Evolutionary conservation across 2,888 invertebrate genomes (phyloP).

Genomic region (Argyresthia albistria): DNA sequence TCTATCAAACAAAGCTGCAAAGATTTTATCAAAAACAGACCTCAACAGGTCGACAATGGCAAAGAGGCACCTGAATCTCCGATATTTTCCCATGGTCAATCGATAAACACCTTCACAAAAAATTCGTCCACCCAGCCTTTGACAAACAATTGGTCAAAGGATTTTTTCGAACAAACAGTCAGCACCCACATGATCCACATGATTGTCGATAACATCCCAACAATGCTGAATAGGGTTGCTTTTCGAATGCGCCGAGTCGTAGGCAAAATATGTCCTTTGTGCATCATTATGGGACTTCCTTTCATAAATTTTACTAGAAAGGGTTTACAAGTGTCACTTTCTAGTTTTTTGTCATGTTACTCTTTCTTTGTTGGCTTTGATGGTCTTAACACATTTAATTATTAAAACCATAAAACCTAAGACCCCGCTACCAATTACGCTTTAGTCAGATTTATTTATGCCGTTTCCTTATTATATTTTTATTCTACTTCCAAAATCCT

Average conservation of each 20-base stretch:
- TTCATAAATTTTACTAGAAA: slow-evolving; percentile 64
- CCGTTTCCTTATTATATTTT: too few species aligned
- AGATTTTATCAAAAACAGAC: slow-evolving; percentile 41
- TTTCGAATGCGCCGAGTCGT: slow-evolving; percentile 24
- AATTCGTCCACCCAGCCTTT: slow-evolving; percentile 48
- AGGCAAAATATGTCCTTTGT: slow-evolving; percentile 64
- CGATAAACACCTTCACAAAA: slow-evolving; percentile 65
- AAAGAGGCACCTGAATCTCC: slow-evolving; percentile 58
- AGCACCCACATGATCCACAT: slow-evolving; percentile 50
- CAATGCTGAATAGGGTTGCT: slow-evolving; percentile 53
- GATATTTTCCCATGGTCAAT: slow-evolving; percentile 71
- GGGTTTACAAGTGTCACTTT: slow-evolving; percentile 67
- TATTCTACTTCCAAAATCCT: too few species aligned
- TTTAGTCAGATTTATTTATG: too few species aligned
- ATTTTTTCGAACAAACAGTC: slow-evolving; percentile 56
- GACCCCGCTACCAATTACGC: too few species aligned
- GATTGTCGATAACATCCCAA: slow-evolving; percentile 52
- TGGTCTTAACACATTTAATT: too few species aligned
- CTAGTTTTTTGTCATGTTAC: slow-evolving; percentile 13
- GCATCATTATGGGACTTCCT: slow-evolving; percentile 55
- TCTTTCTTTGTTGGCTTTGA: background rate
- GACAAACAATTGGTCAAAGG: slow-evolving; percentile 68
- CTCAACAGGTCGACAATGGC: slow-evolving; percentile 56
- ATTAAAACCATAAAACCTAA: too few species aligned
- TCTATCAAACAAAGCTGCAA: slow-evolving; percentile 28